Base-by-base conservation (phyloP, 1,140 invertebrate genomes). In the Pogonus chalceus region DNA sequence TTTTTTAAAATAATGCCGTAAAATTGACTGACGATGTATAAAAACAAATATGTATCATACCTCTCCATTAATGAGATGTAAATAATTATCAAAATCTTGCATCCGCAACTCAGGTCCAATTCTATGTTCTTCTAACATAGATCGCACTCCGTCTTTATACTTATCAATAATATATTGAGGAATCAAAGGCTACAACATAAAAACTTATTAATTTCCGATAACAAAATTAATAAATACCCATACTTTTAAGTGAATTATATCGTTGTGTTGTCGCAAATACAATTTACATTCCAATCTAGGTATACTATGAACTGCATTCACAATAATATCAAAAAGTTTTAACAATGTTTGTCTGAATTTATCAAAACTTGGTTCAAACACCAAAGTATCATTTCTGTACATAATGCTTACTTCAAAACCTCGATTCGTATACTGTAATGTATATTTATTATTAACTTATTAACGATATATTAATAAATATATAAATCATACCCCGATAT, bases 71-170 rank as follows among this genome's bases (percentile, higher is more conserved):
- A 94, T 84, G 0, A 95, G 72, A 64, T 79, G 82, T 37, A 85
- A 76, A 62, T 91, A 92, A 58, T 86, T 81, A 65, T 92, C 87
- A 67, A 90, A 90, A 66, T 88, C 84, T 64, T 82, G 79, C 31
- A 88, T 67, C 43, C 83, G 72, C 12, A 81, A 60, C 63, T 88
- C 82, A 1, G 86, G 81, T 1, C 80, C 82, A 55, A 83, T 82
- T 59, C 79, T 75, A 63, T 89, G 80, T 55, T 85, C 79, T 56
- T 83, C 77, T 2, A 90, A 72, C 54, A 88, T 68, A 20, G 75
- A 65, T 9, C 68, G 64, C 16, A 90, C 79, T 49, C 71, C 69
- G 23, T 74, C 63, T 51, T 77, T 78, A 26, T 80, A 79, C 2
- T 71, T 56, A 2, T 79, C 70, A 0, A 88, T 69, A 35, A 82